phyloP scores from a whole-genome alignment of 2,113 vertebrate species.

The Leucoraja erinaceus region DNA sequence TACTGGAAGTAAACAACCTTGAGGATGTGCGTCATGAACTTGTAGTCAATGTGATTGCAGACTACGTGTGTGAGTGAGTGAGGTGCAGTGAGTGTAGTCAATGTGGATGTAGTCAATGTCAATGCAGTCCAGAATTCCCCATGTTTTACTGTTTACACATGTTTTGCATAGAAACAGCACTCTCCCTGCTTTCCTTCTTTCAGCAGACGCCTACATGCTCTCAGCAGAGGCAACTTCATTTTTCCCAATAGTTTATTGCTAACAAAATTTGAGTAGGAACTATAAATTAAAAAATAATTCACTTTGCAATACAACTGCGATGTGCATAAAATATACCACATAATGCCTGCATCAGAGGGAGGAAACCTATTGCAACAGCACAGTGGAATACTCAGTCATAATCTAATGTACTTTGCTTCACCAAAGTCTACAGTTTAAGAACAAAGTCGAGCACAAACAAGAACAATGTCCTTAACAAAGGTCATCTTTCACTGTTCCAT shows the following conservation, averaged over 20 bases:
- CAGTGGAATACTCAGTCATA: neutral
- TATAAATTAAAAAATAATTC: neutral
- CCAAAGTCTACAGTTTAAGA: neutral
- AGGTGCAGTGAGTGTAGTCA: too few species aligned
- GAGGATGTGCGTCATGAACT: too few species aligned
- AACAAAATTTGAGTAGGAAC: neutral
- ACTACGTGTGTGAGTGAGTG: too few species aligned
- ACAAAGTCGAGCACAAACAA: neutral
- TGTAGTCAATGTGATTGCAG: too few species aligned
- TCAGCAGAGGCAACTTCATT: neutral
- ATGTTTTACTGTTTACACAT: neutral
- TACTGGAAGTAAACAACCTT: neutral
- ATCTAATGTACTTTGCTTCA: neutral
- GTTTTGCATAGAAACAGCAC: neutral
- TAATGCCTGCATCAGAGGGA: neutral
- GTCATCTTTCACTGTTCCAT: neutral
- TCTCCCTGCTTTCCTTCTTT: neutral
- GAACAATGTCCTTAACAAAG: neutral
- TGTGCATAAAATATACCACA: neutral
- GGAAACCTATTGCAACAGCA: neutral
- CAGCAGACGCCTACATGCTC: neutral
- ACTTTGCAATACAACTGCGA: neutral
- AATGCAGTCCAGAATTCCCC: neutral
- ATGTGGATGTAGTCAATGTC: too few species aligned
- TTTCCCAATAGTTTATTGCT: neutral